phyloP scores from a whole-genome alignment of 2,888 invertebrate species.

The Dicyrtoma fusca region DNA sequence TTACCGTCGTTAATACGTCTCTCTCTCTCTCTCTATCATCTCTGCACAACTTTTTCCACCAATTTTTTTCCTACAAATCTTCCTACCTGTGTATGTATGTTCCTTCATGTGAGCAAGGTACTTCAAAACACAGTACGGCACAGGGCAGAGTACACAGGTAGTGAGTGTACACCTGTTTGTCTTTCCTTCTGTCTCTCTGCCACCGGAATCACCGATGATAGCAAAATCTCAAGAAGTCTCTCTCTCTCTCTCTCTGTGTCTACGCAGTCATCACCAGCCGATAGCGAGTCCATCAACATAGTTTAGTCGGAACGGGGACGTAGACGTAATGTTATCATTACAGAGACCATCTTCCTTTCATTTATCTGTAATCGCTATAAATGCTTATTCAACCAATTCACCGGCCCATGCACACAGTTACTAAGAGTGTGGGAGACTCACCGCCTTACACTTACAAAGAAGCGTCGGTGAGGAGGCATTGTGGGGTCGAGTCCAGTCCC shows the following conservation, averaged over 20 bases:
- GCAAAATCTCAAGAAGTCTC: not conserved
- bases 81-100: not conserved
- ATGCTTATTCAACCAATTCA: too few relatives aligned
- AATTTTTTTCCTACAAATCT: not conserved
- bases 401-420: too few relatives aligned
- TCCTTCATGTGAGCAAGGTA: not conserved
- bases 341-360: too few relatives aligned
- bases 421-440: too few relatives aligned
- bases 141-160: not conserved
- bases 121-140: not conserved
- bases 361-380: too few relatives aligned
- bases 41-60: not conserved
- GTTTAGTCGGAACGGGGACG: too few relatives aligned
- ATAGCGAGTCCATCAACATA: too few relatives aligned
- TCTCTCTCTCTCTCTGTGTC: not conserved
- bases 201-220: slow-evolving; percentile 30
- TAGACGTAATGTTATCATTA: too few relatives aligned
- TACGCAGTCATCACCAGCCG: not conserved
- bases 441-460: too few relatives aligned
- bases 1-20: slow-evolving; percentile 38
- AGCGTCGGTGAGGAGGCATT: too few relatives aligned
- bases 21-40: not conserved
- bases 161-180: not conserved
- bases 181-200: slow-evolving; percentile 15
- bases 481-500: too few relatives aligned